These are phyloP conservation scores for Paramacrobiotus metropolitanus DNA, from an alignment of 1,140 invertebrate genomes.

Conservation along the genomic window DNA sequence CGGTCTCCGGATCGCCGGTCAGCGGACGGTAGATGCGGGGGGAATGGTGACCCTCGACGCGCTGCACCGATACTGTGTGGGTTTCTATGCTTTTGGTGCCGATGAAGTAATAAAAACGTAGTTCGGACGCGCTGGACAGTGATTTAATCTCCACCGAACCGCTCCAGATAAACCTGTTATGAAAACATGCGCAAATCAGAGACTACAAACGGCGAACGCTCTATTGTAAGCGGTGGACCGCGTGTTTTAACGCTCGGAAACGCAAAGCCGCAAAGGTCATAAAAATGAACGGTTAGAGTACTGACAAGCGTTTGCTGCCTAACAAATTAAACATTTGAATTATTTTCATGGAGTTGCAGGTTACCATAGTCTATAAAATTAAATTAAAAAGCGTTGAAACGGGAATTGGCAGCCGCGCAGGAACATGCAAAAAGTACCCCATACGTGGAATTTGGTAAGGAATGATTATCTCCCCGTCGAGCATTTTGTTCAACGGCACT, in stretches of 20 bases:
- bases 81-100: neutral
- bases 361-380: neutral
- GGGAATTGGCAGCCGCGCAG: neutral
- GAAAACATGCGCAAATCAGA: neutral
- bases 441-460: neutral
- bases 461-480: neutral
- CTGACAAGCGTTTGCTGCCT: neutral
- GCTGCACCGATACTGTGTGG: neutral
- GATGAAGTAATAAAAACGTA: neutral
- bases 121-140: neutral
- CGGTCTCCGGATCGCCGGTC: neutral
- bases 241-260: neutral
- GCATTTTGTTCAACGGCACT: conserved; percentile 14
- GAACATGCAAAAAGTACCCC: neutral
- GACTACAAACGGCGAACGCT: neutral
- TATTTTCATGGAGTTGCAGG: neutral
- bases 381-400: neutral
- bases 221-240: neutral
- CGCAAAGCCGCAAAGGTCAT: neutral
- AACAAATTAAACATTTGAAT: neutral
- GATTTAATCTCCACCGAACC: neutral
- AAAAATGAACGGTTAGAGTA: neutral
- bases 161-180: neutral
- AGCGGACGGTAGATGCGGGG: neutral
- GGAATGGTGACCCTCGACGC: neutral